Evolutionary conservation across 2,888 invertebrate species (phyloP).

Genomic region (Agrotis exclamationis): DNA sequence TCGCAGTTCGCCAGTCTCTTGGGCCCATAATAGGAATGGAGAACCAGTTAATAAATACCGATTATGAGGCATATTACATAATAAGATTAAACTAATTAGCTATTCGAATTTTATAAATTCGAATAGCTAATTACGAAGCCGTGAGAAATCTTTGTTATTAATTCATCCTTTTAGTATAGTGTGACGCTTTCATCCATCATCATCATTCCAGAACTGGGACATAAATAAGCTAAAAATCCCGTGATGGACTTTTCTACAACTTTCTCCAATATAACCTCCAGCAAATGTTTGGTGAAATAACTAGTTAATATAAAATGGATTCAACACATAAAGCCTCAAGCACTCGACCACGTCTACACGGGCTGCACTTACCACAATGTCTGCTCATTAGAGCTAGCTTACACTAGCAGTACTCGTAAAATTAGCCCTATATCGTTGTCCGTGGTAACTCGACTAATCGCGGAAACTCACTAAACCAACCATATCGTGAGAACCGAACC

Average conservation of each 20-base stretch:
- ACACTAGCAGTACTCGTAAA: constrained; percentile 76
- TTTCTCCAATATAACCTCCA: not conserved
- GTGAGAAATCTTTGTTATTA: not conserved
- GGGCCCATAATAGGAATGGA: not conserved
- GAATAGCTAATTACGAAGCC: not conserved
- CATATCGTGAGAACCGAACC: constrained; percentile 75
- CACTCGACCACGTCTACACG: constrained; percentile 46
- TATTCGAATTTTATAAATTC: too few species aligned
- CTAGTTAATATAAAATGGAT: constrained; percentile 37
- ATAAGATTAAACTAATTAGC: not conserved
- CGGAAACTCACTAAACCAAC: constrained; percentile 70
- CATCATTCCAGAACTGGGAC: too few species aligned
- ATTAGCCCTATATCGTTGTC: constrained; percentile 74
- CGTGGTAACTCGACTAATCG: constrained; percentile 72
- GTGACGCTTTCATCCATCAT: too few species aligned
- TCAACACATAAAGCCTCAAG: constrained; percentile 44
- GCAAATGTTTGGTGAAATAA: constrained; percentile 6
- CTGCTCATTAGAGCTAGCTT: constrained; percentile 76
- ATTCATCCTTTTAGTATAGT: too few species aligned
- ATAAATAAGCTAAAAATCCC: too few species aligned
- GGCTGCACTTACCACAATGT: constrained; percentile 64
- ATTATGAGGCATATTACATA: not conserved
- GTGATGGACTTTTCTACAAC: not conserved
- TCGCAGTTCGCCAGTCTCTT: not conserved
- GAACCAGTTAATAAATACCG: constrained; percentile 1